Conservation (phyloP, 2,888 invertebrate genomes). For the Leistus spinibarbis region DNA sequence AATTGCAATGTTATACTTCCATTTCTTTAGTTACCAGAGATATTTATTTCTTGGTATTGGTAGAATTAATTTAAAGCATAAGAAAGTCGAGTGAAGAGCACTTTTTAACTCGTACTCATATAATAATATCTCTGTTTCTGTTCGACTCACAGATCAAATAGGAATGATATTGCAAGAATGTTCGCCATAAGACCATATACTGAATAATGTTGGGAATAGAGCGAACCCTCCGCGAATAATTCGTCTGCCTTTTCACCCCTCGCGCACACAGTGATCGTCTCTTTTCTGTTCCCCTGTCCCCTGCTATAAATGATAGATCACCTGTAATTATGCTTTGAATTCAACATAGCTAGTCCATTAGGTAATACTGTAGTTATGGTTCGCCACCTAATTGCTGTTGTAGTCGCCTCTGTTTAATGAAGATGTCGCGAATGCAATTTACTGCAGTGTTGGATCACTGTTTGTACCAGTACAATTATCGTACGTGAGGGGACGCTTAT, state of each 20-base stretch:
- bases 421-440: slow-evolving; percentile 38
- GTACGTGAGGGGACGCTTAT: slow-evolving; percentile 27
- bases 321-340: slow-evolving; percentile 33
- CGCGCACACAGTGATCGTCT: too few species aligned
- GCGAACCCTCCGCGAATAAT: slow-evolving; percentile 17
- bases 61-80: too few species aligned
- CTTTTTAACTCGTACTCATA: too few species aligned
- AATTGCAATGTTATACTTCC: too few species aligned
- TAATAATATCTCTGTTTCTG: too few species aligned
- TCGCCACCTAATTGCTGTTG: slow-evolving; percentile 37
- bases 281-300: neutral
- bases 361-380: slow-evolving; percentile 37
- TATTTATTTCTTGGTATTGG: too few species aligned
- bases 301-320: slow-evolving; percentile 37
- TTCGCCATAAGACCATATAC: too few species aligned
- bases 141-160: too few species aligned
- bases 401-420: slow-evolving; percentile 38
- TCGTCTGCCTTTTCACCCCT: neutral
- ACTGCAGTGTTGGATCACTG: slow-evolving; percentile 35
- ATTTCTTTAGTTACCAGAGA: too few species aligned
- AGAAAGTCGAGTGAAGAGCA: too few species aligned
- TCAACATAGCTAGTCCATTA: slow-evolving; percentile 37
- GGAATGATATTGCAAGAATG: too few species aligned
- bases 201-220: too few species aligned
- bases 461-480: slow-evolving; percentile 30